Base-by-base conservation (phyloP, 92 coral and sea anemone genomes). In the Diadumene lineata region DNA sequence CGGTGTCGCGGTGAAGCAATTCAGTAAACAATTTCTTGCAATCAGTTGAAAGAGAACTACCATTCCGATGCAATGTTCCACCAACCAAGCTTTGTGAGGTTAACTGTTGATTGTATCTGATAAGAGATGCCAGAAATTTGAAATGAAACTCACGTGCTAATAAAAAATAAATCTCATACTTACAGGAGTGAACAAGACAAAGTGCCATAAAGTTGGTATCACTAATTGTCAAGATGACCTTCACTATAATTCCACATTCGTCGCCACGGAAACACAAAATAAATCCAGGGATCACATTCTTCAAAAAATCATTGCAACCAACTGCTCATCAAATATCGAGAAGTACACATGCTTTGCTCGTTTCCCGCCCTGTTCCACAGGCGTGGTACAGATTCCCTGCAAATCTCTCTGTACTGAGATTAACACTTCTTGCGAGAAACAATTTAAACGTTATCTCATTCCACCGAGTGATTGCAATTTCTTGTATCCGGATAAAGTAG, bases 261-360 rank as follows among this genome's bases (percentile, higher is more conserved):
- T 80, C 13, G 30, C 86, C 38, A 58, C 32, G 53, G 77, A 22
- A 18, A 48, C 61, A 1, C 92, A 87, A 50, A 30, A 27, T 29
- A 23, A 38, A 21, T 60, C 75, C 13, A 53, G 51, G 18, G 58
- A 23, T 21, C 72, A 82, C 22, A 2, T 83, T 16, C 76, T 83
- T 26, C 56, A 70, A 31, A 0, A 27, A 27, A 32, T 87, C 24
- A 79, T 83, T 34, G 58, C 30, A 48, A 78, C 78, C 51, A 78
- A 82, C 0, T 87, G 92, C 23, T 82, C 88, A 4, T 19, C 56
- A 1, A 64, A 83, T 6, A 26, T 74, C 28, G 85, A 87, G 50
- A 87, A 74, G 75, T 87, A 66, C 50, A 75, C 85, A 17, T 87
- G 92, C 79, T 87, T 72, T 34, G 66, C 88, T 0, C 81, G 79